Evolutionary conservation across 2,888 invertebrate species (phyloP).

Genomic region (Platycheirus albimanus): DNA sequence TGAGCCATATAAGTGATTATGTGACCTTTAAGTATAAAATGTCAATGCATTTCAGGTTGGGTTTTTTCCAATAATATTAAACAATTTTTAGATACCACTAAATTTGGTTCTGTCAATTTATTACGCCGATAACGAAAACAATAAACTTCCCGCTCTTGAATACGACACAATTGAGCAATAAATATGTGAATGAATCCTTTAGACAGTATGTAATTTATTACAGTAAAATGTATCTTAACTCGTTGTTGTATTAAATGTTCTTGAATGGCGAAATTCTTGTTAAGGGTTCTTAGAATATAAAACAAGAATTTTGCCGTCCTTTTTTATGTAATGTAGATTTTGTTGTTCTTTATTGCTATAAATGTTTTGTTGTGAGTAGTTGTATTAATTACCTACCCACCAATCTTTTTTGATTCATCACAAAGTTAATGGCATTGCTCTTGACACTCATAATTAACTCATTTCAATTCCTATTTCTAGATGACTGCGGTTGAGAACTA

Average conservation of each 20-base stretch:
- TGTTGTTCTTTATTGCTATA: neutral
- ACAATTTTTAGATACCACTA: no score
- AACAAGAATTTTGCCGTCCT: neutral
- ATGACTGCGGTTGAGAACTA: constrained; percentile 87
- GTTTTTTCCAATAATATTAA: no score
- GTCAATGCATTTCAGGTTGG: no score
- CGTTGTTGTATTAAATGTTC: neutral
- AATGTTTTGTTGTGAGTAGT: constrained; percentile 11
- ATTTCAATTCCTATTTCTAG: constrained; percentile 76
- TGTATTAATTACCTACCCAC: neutral
- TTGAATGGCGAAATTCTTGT: neutral
- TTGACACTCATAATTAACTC: neutral
- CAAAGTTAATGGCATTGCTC: constrained; percentile 3
- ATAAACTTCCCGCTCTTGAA: no score
- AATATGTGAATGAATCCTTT: no score
- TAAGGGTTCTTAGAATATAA: neutral
- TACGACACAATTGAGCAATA: no score
- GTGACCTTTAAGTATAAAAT: no score
- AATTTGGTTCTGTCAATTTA: no score
- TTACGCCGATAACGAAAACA: no score
- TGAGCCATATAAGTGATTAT: no score
- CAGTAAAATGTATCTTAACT: no score
- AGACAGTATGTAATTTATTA: no score
- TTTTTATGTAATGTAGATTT: constrained; percentile 8
- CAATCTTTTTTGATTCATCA: constrained; percentile 21